Percentiles rank a stretch among this genome's conserved stretches.
phyloP scores from a whole-genome alignment of 1,140 invertebrate genomes.

The Drosophila bifasciata region DNA sequence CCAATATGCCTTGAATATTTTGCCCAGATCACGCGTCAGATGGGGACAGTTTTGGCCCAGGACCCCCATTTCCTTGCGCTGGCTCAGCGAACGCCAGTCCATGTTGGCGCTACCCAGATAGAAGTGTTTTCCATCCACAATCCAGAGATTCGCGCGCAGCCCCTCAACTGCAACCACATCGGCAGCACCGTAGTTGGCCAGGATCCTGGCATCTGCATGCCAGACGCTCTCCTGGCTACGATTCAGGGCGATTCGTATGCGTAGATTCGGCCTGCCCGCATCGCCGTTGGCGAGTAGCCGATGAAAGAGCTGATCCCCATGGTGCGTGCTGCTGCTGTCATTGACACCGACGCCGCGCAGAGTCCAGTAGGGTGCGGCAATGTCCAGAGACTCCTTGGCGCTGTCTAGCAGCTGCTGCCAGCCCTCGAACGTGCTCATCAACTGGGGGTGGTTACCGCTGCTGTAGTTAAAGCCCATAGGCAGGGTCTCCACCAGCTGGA shows the following conservation, averaged over 20 bases:
- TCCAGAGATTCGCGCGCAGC: slow-evolving; percentile 97
- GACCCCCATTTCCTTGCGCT: slow-evolving; percentile 98
- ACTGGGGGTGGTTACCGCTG: slow-evolving; percentile 85
- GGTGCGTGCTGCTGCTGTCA: slow-evolving; percentile 89
- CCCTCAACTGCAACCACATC: slow-evolving; percentile 84
- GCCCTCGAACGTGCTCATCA: slow-evolving; percentile 90
- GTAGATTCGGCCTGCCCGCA: slow-evolving; percentile 84
- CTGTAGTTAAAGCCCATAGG: slow-evolving; percentile 92
- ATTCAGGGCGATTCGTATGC: slow-evolving; percentile 91
- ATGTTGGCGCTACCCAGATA: slow-evolving; percentile 95
- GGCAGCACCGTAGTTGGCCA: slow-evolving; percentile 89
- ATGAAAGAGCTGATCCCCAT: slow-evolving; percentile 91
- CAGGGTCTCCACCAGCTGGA: slow-evolving; percentile 94
- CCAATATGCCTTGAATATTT: slow-evolving; percentile 98
- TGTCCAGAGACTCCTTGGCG: slow-evolving; percentile 92
- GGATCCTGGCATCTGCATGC: slow-evolving; percentile 67
- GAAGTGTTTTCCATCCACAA: slow-evolving; percentile 92
- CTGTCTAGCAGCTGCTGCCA: slow-evolving; percentile 90
- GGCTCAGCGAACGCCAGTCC: slow-evolving; percentile 97
- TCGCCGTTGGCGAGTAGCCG: slow-evolving; percentile 86
- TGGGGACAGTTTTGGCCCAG: slow-evolving; percentile 93
- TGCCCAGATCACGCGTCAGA: slow-evolving; percentile 93
- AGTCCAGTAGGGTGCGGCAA: slow-evolving; percentile 94
- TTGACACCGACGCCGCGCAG: slow-evolving; percentile 91
- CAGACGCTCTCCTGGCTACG: slow-evolving; percentile 58